Base-by-base conservation (phyloP, 2,888 invertebrate species). In the Hypercompe scribonia region DNA sequence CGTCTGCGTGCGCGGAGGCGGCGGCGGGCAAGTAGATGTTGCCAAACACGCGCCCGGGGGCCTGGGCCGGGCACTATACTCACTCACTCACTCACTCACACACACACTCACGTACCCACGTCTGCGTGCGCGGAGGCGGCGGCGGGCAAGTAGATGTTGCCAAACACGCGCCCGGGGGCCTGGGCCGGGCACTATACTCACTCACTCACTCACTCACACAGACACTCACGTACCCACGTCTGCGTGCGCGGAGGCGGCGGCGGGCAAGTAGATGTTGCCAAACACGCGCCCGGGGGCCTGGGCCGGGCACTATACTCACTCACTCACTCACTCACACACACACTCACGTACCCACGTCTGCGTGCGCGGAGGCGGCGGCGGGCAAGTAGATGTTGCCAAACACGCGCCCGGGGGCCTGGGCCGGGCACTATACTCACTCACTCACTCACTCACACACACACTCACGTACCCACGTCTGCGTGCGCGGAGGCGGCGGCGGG, bases 301-400 rank as follows among this genome's bases (percentile, higher is more conserved):
- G 87, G 97, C 97, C 31, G 97, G 96, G 99, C 99, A 99, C n/a
- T n/a, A n/a, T n/a, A n/a, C n/a, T n/a, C n/a, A n/a, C n/a, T n/a
- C n/a, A n/a, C n/a, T n/a, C n/a, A n/a, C n/a, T n/a, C n/a, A n/a
- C n/a, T n/a, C n/a, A n/a, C 24, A 8, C 8, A 11, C 36, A 39
- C 36, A 39, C 36, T 39, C 36, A 88, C 91, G 85, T 3, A 94
- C 94, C 94, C 63, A 91, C 90, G 39, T 94, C 94, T 0, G 89
- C 88, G 34, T 90, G 90, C 4, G 94, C 97, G 33, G 4, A 34
- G 33, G 74, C 74, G 4, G 74, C 98, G 4, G 99, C 99, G 4
- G 99, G 99, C 83, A 99, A 96, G 93, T 99, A 99, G 87, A 99
- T 98, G 90, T 97, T 97, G 90, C 98, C 98, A 93, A 99, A 98